Conservation (phyloP, 1,140 invertebrate species). For the Pteromalus puparum region DNA sequence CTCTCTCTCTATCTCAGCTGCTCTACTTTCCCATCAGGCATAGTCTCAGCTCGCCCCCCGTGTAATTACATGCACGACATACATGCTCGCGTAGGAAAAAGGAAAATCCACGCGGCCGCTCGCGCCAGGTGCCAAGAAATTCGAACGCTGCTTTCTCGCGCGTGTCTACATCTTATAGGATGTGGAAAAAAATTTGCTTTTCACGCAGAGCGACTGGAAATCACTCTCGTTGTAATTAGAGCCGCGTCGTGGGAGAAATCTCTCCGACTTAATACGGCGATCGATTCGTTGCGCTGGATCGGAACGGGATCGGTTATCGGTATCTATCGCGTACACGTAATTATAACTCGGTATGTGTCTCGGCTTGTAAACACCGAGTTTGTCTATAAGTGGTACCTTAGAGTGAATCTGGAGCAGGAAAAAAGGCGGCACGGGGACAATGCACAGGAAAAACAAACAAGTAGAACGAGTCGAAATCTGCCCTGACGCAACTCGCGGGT, state of each 20-base stretch:
- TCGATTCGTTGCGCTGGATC: constrained; percentile 21
- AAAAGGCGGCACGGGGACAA: background rate
- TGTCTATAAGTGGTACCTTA: background rate
- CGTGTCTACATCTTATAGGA: background rate
- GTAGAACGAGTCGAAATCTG: background rate
- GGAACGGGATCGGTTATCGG: background rate
- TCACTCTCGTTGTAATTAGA: constrained; percentile 43
- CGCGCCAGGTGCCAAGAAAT: constrained; percentile 39
- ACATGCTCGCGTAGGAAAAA: constrained; percentile 43
- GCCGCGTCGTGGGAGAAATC: constrained; percentile 23
- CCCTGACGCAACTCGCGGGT: background rate
- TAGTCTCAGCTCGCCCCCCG: background rate
- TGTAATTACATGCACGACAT: constrained; percentile 46
- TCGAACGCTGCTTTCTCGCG: constrained; percentile 27
- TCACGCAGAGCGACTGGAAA: constrained; percentile 17
- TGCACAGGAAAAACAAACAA: background rate
- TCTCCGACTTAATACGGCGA: constrained; percentile 21
- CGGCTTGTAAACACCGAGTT: too few species aligned
- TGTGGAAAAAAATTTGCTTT: background rate
- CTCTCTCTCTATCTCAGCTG: background rate
- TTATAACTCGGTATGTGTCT: background rate
- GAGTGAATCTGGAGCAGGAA: background rate
- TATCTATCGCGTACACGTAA: background rate
- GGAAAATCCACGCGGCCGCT: constrained; percentile 27
- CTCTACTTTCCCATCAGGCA: constrained; percentile 35